phyloP scores from a whole-genome alignment of 2,888 invertebrate genomes.

The Eilema caniola region DNA sequence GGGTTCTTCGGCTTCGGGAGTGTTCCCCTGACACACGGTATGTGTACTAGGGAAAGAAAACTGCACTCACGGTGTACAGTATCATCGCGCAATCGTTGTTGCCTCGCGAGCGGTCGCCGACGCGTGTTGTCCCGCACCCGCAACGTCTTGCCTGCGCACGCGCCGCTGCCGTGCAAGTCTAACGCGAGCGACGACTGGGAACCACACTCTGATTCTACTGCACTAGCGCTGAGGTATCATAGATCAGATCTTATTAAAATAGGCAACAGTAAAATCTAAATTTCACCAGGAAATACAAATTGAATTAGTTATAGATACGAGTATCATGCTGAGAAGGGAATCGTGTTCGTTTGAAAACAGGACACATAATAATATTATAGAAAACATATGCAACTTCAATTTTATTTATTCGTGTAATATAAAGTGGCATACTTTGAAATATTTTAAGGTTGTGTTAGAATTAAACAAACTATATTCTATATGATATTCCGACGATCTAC shows the following conservation, averaged over 20 bases:
- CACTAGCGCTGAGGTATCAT: slow-evolving; percentile 70
- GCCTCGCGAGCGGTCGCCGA: slow-evolving; percentile 91
- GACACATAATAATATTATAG: background rate
- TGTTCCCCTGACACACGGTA: too few relatives aligned
- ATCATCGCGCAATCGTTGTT: slow-evolving; percentile 91
- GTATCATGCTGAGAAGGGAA: background rate
- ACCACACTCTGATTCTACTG: slow-evolving; percentile 83
- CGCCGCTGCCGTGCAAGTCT: slow-evolving; percentile 89
- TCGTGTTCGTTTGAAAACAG: background rate
- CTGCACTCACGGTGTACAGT: slow-evolving; percentile 84
- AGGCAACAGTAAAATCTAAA: too few relatives aligned
- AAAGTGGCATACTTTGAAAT: too few relatives aligned
- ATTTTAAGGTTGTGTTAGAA: background rate
- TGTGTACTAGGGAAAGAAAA: background rate
- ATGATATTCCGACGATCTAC: background rate
- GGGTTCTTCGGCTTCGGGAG: too few relatives aligned
- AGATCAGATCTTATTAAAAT: background rate
- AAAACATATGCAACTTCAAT: background rate
- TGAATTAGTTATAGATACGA: too few relatives aligned
- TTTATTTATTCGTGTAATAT: too few relatives aligned
- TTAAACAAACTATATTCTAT: background rate
- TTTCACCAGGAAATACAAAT: background rate
- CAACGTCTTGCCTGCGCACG: slow-evolving; percentile 84
- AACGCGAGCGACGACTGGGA: slow-evolving; percentile 92
- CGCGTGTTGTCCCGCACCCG: slow-evolving; percentile 90